phyloP scores from a whole-genome alignment of 1,140 invertebrate genomes.

The Brachionus plicatilis region DNA sequence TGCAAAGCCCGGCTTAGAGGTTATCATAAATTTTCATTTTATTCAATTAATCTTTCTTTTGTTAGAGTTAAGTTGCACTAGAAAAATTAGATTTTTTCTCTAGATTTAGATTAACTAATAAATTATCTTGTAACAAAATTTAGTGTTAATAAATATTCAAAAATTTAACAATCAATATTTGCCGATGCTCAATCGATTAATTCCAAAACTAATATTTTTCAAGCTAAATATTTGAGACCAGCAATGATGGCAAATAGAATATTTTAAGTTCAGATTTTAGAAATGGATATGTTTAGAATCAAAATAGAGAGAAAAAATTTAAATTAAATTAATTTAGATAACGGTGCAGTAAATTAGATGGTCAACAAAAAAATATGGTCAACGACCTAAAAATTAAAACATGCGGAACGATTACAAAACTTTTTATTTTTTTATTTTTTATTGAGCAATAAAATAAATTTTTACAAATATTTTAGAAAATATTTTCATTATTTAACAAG shows the following conservation, averaged over 20 bases:
- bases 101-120: neutral
- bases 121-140: neutral
- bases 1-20: neutral
- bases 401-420: neutral
- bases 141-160: neutral
- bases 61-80: neutral
- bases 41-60: neutral
- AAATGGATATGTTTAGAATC: neutral
- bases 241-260: neutral
- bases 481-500: neutral
- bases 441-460: neutral
- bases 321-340: neutral
- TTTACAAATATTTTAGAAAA: neutral
- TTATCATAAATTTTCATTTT: neutral
- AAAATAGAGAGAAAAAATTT: neutral
- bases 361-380: neutral
- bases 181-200: neutral
- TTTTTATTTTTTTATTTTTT: neutral
- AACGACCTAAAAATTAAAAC: neutral
- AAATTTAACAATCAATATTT: neutral
- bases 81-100: neutral
- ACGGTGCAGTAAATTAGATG: neutral
- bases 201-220: neutral
- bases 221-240: neutral
- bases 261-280: neutral